Conservation (phyloP, 2,888 invertebrate genomes). For the Abrostola triplasia region DNA sequence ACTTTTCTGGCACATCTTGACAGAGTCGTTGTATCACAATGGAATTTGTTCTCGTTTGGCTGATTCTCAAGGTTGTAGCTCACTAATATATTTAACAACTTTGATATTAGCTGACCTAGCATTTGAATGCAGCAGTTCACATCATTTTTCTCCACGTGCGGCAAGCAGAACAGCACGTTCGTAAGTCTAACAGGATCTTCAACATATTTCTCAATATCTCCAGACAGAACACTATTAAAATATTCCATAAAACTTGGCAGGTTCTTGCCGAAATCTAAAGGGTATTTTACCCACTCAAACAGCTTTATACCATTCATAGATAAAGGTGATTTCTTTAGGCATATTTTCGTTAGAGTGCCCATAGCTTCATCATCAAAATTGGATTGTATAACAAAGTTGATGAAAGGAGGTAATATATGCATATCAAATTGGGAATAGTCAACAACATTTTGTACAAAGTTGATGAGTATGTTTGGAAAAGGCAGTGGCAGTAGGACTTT, state of each 20-base stretch:
- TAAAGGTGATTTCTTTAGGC: constrained; percentile 90
- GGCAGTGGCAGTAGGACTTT: constrained; percentile 89
- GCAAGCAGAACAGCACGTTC: constrained; percentile 86
- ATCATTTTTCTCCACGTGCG: constrained; percentile 86
- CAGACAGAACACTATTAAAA: constrained; percentile 71
- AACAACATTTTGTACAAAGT: constrained; percentile 90
- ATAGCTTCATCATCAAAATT: constrained; percentile 88
- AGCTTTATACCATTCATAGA: constrained; percentile 89
- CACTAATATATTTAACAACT: constrained; percentile 67
- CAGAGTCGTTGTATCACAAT: constrained; percentile 70
- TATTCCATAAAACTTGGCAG: constrained; percentile 76
- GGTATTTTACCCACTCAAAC: constrained; percentile 90
- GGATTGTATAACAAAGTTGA: constrained; percentile 88
- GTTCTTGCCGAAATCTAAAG: constrained; percentile 87
- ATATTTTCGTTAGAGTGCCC: constrained; percentile 90
- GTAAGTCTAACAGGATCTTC: constrained; percentile 79
- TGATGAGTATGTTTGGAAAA: constrained; percentile 88
- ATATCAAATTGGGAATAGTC: constrained; percentile 92
- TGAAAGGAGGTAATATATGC: constrained; percentile 90
- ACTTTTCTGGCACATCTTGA: constrained; percentile 78
- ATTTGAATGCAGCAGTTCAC: constrained; percentile 68
- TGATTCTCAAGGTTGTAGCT: constrained; percentile 74
- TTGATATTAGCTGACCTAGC: constrained; percentile 74
- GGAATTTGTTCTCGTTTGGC: constrained; percentile 66
- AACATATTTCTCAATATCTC: constrained; percentile 73